Conservation (phyloP, 2,888 invertebrate genomes). For the Ptilodon capucinus region DNA sequence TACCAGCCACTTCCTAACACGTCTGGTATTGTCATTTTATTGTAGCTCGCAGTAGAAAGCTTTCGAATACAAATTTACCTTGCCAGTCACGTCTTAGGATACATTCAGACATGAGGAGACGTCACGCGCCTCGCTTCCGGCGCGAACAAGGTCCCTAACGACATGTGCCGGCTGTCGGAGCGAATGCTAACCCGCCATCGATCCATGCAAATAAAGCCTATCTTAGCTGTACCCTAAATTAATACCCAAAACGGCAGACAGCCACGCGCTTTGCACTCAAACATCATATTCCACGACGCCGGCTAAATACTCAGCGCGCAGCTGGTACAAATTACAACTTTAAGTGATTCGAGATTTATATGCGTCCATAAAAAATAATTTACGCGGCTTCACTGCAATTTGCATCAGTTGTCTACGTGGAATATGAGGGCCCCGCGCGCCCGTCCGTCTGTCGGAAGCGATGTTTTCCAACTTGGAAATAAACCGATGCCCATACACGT, state of each 20-base stretch:
- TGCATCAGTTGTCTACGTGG: conserved; percentile 33
- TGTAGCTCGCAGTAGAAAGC: conserved; percentile 36
- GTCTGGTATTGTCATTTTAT: conserved; percentile 28
- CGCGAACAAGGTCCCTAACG: conserved; percentile 51
- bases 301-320: neutral
- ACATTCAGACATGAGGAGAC: conserved; percentile 55
- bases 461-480: conserved; percentile 36
- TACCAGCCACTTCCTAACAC: conserved; percentile 38
- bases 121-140: conserved; percentile 75
- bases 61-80: conserved; percentile 49
- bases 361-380: conserved; percentile 13
- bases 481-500: conserved; percentile 35
- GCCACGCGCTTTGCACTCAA: conserved; percentile 1
- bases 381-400: conserved; percentile 21
- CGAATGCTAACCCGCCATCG: conserved; percentile 32
- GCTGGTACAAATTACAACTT: neutral
- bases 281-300: neutral
- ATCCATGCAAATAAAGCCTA: conserved; percentile 31
- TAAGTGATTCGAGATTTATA: neutral
- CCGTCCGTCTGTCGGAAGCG: conserved; percentile 30
- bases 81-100: conserved; percentile 66
- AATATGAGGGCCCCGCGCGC: conserved; percentile 29
- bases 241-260: conserved; percentile 10
- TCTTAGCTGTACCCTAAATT: conserved; percentile 15
- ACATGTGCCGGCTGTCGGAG: conserved; percentile 42